Evolutionary conservation across 2,113 vertebrate genomes (phyloP), one percentile per base, ranked within the genome.

Genomic region (Heterotilapia buettikoferi): DNA sequence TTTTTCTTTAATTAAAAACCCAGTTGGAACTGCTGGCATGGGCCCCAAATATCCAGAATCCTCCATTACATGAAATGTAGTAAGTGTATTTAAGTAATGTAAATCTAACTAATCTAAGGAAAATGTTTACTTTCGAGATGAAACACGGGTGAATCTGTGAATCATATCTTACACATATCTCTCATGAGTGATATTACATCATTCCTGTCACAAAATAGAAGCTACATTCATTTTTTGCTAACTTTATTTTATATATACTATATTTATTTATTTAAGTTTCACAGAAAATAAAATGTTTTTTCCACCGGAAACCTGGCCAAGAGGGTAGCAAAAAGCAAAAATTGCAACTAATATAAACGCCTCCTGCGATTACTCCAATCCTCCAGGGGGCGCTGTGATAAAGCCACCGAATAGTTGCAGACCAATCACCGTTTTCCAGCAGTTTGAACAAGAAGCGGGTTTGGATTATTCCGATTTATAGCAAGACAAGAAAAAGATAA

Each of bases 391-490:
- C 90, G 92, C 90, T 83, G 71, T 89, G 45, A 0, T 47, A 0
- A 29, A 3, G 4, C 6, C 9, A 2, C 29, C 5, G 36, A 6
- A 6, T 8, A 33, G 1, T 2, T 40, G 3, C 83, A 47, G 80
- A 86, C 94, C 95, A 94, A 95, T 94, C 93, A 92, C 2, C 19
- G 43, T 21, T 0, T 50, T 57, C 8, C 50, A 8, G 8, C 40
- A 26, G 40, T 96, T 96, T 95, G 89, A 96, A 96, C 82, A 33
- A 78, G 56, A 81, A 88, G 94, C 94, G 94, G 93, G 54, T 71
- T 3, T 9, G 14, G 3, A 11, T 5, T 2, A 5, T 45, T 54
- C 5, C 12, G 24, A 11, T 8, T 21, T 19, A 14, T 11, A 4
- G 4, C 5, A 24, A 24, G 12, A 78, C 43, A 24, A 43, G 83